Base-by-base conservation (phyloP, 2,888 invertebrate species). In the Gandaritis pyraliata region DNA sequence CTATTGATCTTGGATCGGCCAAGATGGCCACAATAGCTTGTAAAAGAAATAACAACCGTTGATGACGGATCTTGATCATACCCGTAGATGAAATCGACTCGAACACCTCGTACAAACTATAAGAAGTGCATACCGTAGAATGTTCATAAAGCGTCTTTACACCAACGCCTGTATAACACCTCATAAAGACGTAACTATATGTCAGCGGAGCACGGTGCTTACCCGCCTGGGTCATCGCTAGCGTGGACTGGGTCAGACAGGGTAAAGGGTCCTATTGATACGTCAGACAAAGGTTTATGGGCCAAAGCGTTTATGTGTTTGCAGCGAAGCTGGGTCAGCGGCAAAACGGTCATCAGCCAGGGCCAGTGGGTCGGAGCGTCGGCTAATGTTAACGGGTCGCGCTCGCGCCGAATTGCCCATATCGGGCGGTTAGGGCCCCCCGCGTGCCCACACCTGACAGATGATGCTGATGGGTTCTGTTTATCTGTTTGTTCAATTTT, bases 351-450 rank as follows among this genome's bases (percentile, higher is more conserved):
- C 33, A 33, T 1, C 10, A 33, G 33, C 10, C 33, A 8, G 10
- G 10, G 10, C 10, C 33, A 8, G 10, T 1, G 10, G 33, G 33
- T 33, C 33, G 33, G 23, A 23, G 23, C 5, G n/a, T 38, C 38
- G 38, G 46, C 45, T 62, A 39, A 54, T 58, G 53, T 39, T 38
- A 36, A 46, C 45, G 56, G 57, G 39, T 48, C 59, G 61, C 38
- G 56, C n/a, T 48, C 59, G 61, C 38, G 56, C n/a, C 53, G 49
- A 58, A 64, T 61, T 61, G 38, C 29, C 41, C 54, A 47, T 51
- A 51, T 61, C 61, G 54, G 58, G 41, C 46, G 6, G 51, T 61
- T 13, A 61, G 43, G 38, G n/a, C 53, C 47, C 16, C 53, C 47
- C 16, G 36, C 16, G 47, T 13, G 12, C 46, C 13, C 45, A 33